Percentiles rank a stretch among this genome's conserved stretches.
Conservation (phyloP, 1,140 invertebrate genomes). For the Eciton burchellii region DNA sequence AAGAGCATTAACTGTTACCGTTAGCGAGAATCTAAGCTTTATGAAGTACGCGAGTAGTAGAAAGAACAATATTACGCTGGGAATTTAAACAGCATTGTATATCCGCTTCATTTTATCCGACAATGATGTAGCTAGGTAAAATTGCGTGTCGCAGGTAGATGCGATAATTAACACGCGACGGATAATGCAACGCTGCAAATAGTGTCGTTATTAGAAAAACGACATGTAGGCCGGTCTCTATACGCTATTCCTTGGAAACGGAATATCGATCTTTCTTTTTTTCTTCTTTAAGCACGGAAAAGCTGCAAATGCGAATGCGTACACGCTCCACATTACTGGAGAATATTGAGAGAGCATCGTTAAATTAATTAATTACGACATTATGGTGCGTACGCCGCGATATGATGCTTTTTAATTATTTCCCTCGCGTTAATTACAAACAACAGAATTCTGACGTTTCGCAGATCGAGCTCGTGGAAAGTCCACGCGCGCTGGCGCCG, state of each 20-base stretch:
- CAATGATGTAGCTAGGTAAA: neutral
- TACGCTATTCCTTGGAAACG: neutral
- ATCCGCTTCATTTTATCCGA: neutral
- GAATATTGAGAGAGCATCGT: neutral
- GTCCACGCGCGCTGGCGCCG: too few species aligned
- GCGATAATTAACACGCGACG: slow-evolving; percentile 34
- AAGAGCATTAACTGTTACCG: neutral
- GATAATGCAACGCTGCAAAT: slow-evolving; percentile 36
- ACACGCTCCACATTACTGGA: neutral
- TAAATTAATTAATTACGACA: slow-evolving; percentile 9
- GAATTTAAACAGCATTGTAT: neutral
- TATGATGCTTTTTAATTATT: too few species aligned
- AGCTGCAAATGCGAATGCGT: neutral
- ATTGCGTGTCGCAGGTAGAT: slow-evolving; percentile 15
- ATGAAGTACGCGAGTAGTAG: neutral
- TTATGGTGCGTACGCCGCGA: neutral
- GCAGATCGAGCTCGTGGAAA: too few species aligned
- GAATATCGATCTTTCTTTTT: neutral
- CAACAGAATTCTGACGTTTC: too few species aligned
- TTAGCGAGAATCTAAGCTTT: neutral
- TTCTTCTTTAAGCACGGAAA: neutral
- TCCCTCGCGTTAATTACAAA: too few species aligned
- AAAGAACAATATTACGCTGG: neutral
- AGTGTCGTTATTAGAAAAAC: slow-evolving; percentile 22
- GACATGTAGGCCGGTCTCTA: slow-evolving; percentile 20